Percentiles rank a stretch among this genome's conserved stretches.
phyloP scores from a whole-genome alignment of 2,888 invertebrate species.

The Laothoe populi region DNA sequence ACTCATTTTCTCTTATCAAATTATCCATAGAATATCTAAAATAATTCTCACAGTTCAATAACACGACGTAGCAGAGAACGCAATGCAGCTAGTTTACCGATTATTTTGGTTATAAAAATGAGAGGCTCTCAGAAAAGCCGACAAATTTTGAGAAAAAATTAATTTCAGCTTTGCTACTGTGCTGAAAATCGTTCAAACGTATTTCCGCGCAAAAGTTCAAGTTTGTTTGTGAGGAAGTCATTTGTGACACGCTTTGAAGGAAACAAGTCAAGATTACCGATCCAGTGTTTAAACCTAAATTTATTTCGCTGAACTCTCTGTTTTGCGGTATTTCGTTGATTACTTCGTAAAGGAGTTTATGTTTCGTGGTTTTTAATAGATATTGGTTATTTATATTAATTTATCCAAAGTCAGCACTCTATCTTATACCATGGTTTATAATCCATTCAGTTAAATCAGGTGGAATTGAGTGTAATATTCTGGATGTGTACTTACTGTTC shows the following conservation, averaged over 20 bases:
- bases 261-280: constrained; percentile 10
- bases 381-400: neutral
- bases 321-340: neutral
- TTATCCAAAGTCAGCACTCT: no score
- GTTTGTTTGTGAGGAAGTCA: constrained; percentile 19
- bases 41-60: neutral
- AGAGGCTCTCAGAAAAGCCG: neutral
- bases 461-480: no score
- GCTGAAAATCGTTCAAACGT: constrained; percentile 18
- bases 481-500: no score
- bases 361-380: neutral
- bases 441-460: no score
- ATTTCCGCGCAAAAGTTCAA: constrained; percentile 14
- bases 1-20: no score
- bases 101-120: neutral
- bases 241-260: constrained; percentile 12
- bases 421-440: no score
- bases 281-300: constrained; percentile 1
- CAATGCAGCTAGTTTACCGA: neutral
- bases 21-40: no score
- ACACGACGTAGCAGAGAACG: neutral
- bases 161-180: constrained; percentile 16
- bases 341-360: neutral
- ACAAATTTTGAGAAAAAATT: neutral
- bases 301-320: neutral